Evolutionary conservation across 2,888 invertebrate species (phyloP).

Genomic region (Dusona sp.): DNA sequence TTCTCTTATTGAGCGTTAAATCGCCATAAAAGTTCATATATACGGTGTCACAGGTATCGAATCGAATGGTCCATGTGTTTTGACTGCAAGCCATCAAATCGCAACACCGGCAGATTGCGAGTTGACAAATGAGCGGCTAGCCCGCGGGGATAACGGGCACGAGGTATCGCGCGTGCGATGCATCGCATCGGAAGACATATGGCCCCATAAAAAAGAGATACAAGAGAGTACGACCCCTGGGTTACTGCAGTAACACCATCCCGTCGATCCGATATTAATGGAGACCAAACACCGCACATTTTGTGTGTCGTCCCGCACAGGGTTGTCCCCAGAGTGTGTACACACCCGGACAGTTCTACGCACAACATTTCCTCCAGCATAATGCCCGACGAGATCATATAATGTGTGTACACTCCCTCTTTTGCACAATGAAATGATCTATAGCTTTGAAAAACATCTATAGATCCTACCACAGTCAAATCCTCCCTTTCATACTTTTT

Average conservation of each 20-base stretch:
- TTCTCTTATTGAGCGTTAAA: background rate
- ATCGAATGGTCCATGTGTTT: constrained; percentile 75
- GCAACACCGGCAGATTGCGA: constrained; percentile 81
- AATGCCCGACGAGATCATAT: constrained; percentile 72
- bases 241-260: constrained; percentile 75
- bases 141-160: constrained; percentile 52
- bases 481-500: constrained; percentile 51
- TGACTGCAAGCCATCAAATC: constrained; percentile 81
- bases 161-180: constrained; percentile 68
- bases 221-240: constrained; percentile 63
- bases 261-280: constrained; percentile 84
- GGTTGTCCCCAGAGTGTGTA: constrained; percentile 79
- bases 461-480: constrained; percentile 67
- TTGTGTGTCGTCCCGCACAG: constrained; percentile 71
- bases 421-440: constrained; percentile 80
- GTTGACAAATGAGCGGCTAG: constrained; percentile 82
- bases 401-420: constrained; percentile 81
- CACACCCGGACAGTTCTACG: constrained; percentile 71
- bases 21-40: constrained; percentile 21
- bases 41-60: constrained; percentile 59
- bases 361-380: constrained; percentile 51
- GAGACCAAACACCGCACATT: constrained; percentile 84
- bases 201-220: constrained; percentile 82
- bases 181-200: constrained; percentile 80
- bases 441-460: constrained; percentile 71